Conservation (phyloP, 1,140 invertebrate species). For the Aporrectodea caliginosa region DNA sequence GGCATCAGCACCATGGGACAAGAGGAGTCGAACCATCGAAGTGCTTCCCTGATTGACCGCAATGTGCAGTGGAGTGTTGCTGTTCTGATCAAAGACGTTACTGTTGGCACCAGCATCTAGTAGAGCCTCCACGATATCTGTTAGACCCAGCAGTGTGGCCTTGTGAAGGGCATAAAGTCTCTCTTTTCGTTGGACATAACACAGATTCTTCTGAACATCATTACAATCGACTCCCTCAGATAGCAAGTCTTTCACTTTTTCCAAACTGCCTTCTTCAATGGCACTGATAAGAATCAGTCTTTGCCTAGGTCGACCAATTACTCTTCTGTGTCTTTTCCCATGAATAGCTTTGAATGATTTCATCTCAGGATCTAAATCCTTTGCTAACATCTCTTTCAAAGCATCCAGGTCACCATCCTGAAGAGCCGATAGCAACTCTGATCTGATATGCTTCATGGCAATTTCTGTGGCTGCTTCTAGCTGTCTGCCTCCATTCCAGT, state of each 20-base stretch:
- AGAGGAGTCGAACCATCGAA: neutral
- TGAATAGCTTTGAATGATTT: neutral
- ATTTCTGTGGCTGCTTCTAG: too few species aligned
- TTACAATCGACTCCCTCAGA: neutral
- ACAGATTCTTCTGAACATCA: neutral
- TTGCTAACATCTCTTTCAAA: neutral
- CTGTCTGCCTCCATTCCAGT: too few species aligned
- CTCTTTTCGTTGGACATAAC: neutral
- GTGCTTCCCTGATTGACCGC: neutral
- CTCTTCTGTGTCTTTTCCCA: neutral
- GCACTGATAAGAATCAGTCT: neutral
- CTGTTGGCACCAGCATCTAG: neutral
- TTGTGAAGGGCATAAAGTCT: neutral
- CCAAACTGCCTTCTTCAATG: neutral
- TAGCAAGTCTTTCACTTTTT: neutral
- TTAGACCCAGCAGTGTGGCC: neutral
- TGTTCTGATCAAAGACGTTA: neutral
- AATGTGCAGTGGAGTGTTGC: conserved; percentile 1
- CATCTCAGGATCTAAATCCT: neutral
- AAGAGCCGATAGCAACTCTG: neutral
- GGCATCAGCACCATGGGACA: neutral
- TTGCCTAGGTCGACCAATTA: neutral
- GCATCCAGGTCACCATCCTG: neutral
- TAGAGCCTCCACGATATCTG: neutral
- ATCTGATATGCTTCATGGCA: too few species aligned